phyloP scores from a whole-genome alignment of 37 sponge, comb jelly and placozoan species.

The Chondrosia reniformis region DNA sequence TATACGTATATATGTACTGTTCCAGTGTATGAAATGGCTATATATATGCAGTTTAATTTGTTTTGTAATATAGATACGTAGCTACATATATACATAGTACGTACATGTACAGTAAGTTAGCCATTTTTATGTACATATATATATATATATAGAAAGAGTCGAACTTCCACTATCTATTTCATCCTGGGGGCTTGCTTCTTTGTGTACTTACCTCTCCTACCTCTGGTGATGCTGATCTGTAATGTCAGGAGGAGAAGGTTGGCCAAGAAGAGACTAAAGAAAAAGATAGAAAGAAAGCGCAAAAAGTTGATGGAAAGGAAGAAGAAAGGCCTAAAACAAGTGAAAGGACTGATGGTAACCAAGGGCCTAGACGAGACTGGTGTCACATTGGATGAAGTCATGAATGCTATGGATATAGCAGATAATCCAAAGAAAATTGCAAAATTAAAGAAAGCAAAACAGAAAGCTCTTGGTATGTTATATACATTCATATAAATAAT shows the following conservation, averaged over 20 bases:
- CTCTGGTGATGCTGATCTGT: constrained; percentile 56
- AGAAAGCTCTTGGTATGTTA: constrained; percentile 45
- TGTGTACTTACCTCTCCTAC: constrained; percentile 72
- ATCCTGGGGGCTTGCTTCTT: constrained; percentile 76
- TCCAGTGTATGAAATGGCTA: not conserved
- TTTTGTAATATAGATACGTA: not conserved
- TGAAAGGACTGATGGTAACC: constrained; percentile 68
- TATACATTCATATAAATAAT: too few species aligned
- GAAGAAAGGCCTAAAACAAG: constrained; percentile 52
- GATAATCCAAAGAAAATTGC: constrained; percentile 32
- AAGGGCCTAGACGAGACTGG: constrained; percentile 24
- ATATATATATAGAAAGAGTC: constrained; percentile 43
- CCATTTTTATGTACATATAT: not conserved
- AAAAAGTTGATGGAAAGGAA: constrained; percentile 42
- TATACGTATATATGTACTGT: not conserved
- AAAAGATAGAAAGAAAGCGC: constrained; percentile 60
- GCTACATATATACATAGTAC: not conserved
- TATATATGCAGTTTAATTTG: not conserved
- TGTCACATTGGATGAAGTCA: constrained; percentile 38
- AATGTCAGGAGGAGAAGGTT: constrained; percentile 44
- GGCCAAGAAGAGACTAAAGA: constrained; percentile 62
- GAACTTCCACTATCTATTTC: constrained; percentile 67
- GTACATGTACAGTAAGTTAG: not conserved
- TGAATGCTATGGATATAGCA: constrained; percentile 49
- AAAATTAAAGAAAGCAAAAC: constrained; percentile 23